Evolutionary conservation across 2,113 vertebrate species (phyloP).

Genomic region (Poecile atricapillus): DNA sequence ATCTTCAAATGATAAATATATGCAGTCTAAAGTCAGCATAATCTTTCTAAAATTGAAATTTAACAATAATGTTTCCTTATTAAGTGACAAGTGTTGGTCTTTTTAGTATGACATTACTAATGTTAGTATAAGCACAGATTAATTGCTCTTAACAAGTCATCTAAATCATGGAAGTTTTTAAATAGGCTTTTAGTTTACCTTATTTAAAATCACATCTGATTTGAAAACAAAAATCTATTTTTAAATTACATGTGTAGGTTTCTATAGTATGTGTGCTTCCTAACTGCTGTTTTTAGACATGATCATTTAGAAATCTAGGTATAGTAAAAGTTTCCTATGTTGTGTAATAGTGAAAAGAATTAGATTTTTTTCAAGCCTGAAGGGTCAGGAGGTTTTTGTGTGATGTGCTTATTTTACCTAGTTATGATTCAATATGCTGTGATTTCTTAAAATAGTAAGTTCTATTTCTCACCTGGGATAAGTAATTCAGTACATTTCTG

Average conservation of each 20-base stretch:
- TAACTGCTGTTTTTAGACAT: neutral
- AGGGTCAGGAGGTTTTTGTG: neutral
- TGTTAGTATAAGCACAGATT: neutral
- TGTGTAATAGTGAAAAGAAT: neutral
- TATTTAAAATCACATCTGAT: neutral
- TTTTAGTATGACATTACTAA: neutral
- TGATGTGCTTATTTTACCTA: neutral
- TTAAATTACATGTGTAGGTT: neutral
- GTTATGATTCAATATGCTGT: neutral
- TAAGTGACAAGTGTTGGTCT: neutral
- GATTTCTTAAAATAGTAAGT: neutral
- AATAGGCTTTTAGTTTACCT: neutral
- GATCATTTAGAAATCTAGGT: neutral
- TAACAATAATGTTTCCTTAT: neutral
- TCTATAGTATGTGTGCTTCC: neutral
- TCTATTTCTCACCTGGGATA: neutral
- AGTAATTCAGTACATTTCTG: neutral
- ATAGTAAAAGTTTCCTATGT: neutral
- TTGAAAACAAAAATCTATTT: neutral
- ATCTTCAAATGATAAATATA: neutral
- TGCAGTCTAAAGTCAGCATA: neutral
- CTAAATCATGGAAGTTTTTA: neutral
- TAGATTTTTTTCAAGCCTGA: neutral
- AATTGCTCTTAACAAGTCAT: neutral
- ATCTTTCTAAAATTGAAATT: neutral